Base-by-base conservation (phyloP, 2,797 vertebrate genomes). In the Eleutherodactylus coqui region DNA sequence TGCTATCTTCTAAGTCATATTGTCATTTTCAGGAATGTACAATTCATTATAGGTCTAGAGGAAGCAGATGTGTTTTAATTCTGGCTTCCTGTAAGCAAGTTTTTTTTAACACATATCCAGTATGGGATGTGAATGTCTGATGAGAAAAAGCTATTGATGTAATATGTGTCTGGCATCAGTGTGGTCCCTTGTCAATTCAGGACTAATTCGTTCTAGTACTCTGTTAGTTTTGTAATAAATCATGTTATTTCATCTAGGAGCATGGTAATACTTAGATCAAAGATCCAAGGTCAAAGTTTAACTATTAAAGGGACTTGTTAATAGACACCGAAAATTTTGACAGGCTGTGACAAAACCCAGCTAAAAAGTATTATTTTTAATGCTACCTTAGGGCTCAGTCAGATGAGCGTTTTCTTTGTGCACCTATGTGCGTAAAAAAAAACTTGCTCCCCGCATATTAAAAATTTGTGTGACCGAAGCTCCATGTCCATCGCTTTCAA, bases 1-100 rank as follows among this genome's bases (percentile, higher is more conserved):
- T n/a, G n/a, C 62, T 82, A 51, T 27, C 82, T 69, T 77, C 45
- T 77, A 77, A 86, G 62, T 36, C 80, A 86, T 70, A 38, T 19
- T 82, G 76, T 87, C 82, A 84, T 75, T 75, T 83, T 70, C 38
- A 79, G 27, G 29, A 64, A 27, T 60, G 10, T 64, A 53, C 82
- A 84, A 17, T 62, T 64, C 73, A 87, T 83, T 73, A 84, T 43
- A 43, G 64, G 34, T 11, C 16, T 43, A 53, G 17, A 34, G 78
- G 34, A 80, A 55, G 70, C 82, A 87, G 64, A 87, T 79, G 86
- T 84, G 82, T 79, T 87, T 87, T 73, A 87, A 84, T 75, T 79
- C n/a, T 79, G 32, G 83, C 45, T 87, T 84, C 27, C 83, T 88
- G 82, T 64, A 89, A 90, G 84, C 32, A 85, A 89, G 64, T 88